phyloP scores from a whole-genome alignment of 2,113 vertebrate genomes.

The Dasyprocta punctata region DNA sequence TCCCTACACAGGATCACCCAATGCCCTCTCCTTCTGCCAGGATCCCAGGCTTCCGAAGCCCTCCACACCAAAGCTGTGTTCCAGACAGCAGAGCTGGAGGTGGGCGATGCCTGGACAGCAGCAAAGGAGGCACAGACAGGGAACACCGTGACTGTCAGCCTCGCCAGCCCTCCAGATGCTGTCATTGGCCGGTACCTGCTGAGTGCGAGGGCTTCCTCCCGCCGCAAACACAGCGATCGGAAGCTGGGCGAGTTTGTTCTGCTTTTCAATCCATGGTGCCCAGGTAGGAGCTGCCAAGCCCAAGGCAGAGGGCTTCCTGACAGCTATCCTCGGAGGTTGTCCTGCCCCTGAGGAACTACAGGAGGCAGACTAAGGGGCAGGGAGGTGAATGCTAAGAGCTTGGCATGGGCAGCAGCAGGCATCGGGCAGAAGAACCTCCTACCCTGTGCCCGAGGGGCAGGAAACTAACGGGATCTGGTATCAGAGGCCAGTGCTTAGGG shows the following conservation, averaged over 20 bases:
- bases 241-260: conserved; percentile 88
- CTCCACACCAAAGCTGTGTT: conserved; percentile 86
- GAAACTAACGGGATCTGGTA: not conserved
- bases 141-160: conserved; percentile 63
- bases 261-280: conserved; percentile 96
- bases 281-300: conserved; percentile 85
- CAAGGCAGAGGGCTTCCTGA: not conserved
- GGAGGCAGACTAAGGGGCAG: not conserved
- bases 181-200: conserved; percentile 91
- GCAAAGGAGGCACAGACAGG: conserved; percentile 29
- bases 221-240: conserved; percentile 63
- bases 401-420: not conserved
- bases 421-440: not conserved
- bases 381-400: not conserved
- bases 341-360: not conserved
- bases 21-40: conserved; percentile 73
- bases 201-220: conserved; percentile 78
- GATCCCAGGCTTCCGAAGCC: conserved; percentile 86
- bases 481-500: not conserved
- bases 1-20: not conserved
- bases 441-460: not conserved
- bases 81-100: conserved; percentile 28
- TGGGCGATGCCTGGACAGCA: conserved; percentile 79
- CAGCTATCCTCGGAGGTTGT: not conserved
- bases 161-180: conserved; percentile 88